Conservation (phyloP, 2,888 invertebrate species). For the Eledone cirrhosa region DNA sequence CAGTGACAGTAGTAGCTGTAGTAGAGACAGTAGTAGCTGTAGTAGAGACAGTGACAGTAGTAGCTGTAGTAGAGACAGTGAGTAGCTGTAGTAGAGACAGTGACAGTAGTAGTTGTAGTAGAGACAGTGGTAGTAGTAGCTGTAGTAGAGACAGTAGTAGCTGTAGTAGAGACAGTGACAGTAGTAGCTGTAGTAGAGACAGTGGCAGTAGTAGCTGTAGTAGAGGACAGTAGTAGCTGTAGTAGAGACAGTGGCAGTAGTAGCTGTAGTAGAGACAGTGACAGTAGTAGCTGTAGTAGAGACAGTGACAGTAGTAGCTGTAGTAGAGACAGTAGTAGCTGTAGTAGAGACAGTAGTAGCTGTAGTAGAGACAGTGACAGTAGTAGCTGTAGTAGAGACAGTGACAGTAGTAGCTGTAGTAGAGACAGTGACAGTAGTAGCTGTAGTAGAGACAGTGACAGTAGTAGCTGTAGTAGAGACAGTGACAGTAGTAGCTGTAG, state of each 20-base stretch:
- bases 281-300: not conserved
- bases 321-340: not conserved
- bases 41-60: not conserved
- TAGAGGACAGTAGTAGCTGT: too few relatives aligned
- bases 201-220: not conserved
- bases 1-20: not conserved
- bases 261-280: not conserved
- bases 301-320: constrained; percentile 1
- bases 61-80: not conserved
- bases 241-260: too few relatives aligned
- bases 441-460: not conserved
- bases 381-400: not conserved
- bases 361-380: not conserved
- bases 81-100: not conserved
- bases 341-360: not conserved
- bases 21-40: not conserved
- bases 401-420: not conserved
- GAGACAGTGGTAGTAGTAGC: constrained; percentile 12
- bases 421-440: not conserved
- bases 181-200: too few relatives aligned
- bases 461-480: not conserved
- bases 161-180: too few relatives aligned
- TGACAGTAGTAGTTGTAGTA: constrained; percentile 13
- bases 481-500: not conserved
- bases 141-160: constrained; percentile 12